phyloP scores from a whole-genome alignment of 1,140 invertebrate genomes.

The Drosophila burlai region DNA sequence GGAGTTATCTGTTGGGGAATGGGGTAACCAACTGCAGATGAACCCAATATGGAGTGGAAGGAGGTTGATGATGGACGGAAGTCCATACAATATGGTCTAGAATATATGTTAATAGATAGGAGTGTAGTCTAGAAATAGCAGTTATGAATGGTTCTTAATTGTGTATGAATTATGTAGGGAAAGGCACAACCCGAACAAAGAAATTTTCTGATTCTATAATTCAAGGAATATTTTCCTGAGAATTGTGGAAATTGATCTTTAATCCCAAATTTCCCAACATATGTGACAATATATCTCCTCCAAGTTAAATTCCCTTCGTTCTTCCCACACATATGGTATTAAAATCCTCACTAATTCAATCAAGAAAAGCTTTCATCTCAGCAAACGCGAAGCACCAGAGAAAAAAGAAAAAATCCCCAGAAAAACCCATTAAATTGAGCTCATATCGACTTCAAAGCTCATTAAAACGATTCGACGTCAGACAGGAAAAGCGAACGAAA shows the following conservation, averaged over 20 bases:
- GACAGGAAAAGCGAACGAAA: constrained; percentile 5
- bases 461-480: constrained; percentile 50
- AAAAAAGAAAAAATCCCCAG: constrained; percentile 14
- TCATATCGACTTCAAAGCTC: constrained; percentile 58
- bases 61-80: constrained; percentile 18
- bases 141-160: constrained; percentile 2
- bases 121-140: neutral
- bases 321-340: neutral
- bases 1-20: constrained; percentile 35
- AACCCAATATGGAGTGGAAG: constrained; percentile 1
- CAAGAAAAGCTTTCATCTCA: constrained; percentile 33
- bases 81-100: constrained; percentile 16
- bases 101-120: neutral
- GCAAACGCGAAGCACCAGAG: neutral
- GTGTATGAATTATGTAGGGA: neutral
- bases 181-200: neutral
- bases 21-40: constrained; percentile 22
- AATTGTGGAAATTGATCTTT: neutral
- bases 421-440: constrained; percentile 56
- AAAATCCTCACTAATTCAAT: constrained; percentile 38
- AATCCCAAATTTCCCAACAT: neutral
- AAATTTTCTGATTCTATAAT: neutral
- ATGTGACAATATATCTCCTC: too few species aligned
- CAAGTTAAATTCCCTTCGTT: neutral
- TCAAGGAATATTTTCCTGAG: neutral